Percentiles rank a stretch among this genome's conserved stretches.
These are phyloP conservation scores for Pyrochroa serraticornis DNA, from an alignment of 2,888 invertebrate genomes.

Conservation along the genomic window DNA sequence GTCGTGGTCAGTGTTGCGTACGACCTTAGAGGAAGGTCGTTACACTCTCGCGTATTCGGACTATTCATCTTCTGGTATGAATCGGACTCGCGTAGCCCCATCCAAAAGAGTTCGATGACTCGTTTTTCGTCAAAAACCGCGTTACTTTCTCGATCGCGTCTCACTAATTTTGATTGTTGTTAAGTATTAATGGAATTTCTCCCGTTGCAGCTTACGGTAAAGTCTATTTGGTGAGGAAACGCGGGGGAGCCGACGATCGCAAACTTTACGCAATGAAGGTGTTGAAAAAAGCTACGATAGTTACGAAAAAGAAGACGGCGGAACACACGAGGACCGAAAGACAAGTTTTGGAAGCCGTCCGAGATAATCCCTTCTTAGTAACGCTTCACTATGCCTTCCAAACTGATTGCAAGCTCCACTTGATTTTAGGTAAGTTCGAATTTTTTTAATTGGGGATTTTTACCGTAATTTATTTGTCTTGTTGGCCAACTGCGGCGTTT, in stretches of 20 bases:
- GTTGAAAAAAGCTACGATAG: slow-evolving; percentile 92
- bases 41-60: slow-evolving; percentile 26
- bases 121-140: background rate
- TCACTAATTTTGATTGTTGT: background rate
- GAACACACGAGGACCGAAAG: slow-evolving; percentile 97
- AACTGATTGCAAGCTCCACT: slow-evolving; percentile 93
- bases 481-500: too few species aligned
- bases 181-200: slow-evolving; percentile 4
- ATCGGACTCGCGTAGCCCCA: background rate
- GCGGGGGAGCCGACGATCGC: slow-evolving; percentile 83
- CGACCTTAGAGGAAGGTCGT: slow-evolving; percentile 33
- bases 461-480: too few species aligned
- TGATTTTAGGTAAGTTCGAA: slow-evolving; percentile 86
- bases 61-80: slow-evolving; percentile 4
- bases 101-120: background rate
- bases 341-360: slow-evolving; percentile 93
- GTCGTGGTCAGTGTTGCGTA: slow-evolving; percentile 33
- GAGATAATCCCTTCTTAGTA: slow-evolving; percentile 94
- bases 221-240: slow-evolving; percentile 94
- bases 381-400: slow-evolving; percentile 98
- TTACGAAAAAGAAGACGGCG: slow-evolving; percentile 92
- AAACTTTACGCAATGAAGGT: slow-evolving; percentile 98
- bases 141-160: background rate
- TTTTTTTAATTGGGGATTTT: background rate
- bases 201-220: slow-evolving; percentile 86